Percentiles rank a stretch among this genome's conserved stretches.
These are phyloP conservation scores for Mylabris sibirica DNA, from an alignment of 2,888 invertebrate genomes.

Conservation along the genomic window DNA sequence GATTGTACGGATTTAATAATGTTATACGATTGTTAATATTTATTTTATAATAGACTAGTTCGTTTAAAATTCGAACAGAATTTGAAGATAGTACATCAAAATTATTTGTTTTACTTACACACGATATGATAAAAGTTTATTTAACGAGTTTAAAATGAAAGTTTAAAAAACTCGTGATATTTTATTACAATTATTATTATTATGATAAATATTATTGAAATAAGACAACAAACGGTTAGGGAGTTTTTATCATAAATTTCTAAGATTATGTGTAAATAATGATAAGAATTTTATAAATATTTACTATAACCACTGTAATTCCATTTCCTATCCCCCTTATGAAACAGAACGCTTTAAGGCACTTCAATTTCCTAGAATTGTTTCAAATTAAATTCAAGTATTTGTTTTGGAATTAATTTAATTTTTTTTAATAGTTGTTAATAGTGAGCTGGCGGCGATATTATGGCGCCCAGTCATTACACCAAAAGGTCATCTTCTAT, in stretches of 20 bases:
- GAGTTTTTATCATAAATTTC: not conserved
- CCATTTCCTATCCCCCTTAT: not conserved
- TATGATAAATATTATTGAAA: slow-evolving; percentile 7
- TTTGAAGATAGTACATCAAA: not conserved
- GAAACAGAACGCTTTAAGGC: not conserved
- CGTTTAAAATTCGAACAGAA: not conserved
- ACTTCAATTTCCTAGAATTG: not conserved
- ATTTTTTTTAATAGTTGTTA: not conserved
- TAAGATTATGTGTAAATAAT: slow-evolving; percentile 3
- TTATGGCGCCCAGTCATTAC: not conserved
- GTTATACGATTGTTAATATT: not conserved
- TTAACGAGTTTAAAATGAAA: not conserved
- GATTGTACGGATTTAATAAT: slow-evolving; percentile 2
- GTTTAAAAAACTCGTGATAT: not conserved
- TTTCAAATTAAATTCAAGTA: not conserved
- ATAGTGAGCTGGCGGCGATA: not conserved
- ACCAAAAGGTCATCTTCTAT: slow-evolving; percentile 4
- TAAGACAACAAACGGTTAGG: not conserved
- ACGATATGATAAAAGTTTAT: not conserved
- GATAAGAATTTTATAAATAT: slow-evolving; percentile 9
- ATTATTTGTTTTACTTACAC: not conserved
- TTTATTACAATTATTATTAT: too few species aligned
- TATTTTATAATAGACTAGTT: not conserved
- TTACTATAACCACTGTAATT: not conserved
- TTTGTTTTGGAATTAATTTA: not conserved